Conservation (phyloP, 2,888 invertebrate genomes). For the Nomada goodeniana region DNA sequence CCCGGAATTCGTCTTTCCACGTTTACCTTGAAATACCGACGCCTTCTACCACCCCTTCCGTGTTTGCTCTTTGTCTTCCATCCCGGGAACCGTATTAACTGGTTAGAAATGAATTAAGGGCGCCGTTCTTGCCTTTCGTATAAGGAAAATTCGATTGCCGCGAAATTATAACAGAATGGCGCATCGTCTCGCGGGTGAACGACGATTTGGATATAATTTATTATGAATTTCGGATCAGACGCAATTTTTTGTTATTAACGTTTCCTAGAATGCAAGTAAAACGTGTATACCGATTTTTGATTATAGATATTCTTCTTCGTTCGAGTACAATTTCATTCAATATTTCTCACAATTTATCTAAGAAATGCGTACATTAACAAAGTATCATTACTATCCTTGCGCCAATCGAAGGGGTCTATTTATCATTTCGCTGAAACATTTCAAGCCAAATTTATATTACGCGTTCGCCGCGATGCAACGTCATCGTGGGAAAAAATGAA, state of each 20-base stretch:
- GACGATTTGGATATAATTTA: no score
- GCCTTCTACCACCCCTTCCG: conserved; percentile 32
- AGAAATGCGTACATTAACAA: neutral
- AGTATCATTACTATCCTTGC: no score
- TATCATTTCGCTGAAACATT: no score
- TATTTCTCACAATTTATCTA: neutral
- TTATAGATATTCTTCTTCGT: neutral
- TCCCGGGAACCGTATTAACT: conserved; percentile 27
- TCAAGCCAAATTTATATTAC: neutral
- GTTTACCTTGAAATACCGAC: conserved; percentile 33
- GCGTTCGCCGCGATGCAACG: neutral
- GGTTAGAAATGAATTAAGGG: conserved; percentile 3
- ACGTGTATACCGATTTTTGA: no score
- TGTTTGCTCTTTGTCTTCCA: conserved; percentile 35
- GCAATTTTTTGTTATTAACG: no score
- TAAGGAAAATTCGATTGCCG: neutral
- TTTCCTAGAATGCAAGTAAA: no score
- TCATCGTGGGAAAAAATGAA: neutral
- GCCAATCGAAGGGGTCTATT: neutral
- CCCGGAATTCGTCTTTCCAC: conserved; percentile 34
- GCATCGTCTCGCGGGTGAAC: neutral
- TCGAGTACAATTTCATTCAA: neutral
- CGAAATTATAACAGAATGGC: neutral
- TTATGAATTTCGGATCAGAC: no score
- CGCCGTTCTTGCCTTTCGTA: neutral